Base-by-base conservation (phyloP, 2,797 vertebrate genomes). In the Gymnoscopelus microlampas region DNA sequence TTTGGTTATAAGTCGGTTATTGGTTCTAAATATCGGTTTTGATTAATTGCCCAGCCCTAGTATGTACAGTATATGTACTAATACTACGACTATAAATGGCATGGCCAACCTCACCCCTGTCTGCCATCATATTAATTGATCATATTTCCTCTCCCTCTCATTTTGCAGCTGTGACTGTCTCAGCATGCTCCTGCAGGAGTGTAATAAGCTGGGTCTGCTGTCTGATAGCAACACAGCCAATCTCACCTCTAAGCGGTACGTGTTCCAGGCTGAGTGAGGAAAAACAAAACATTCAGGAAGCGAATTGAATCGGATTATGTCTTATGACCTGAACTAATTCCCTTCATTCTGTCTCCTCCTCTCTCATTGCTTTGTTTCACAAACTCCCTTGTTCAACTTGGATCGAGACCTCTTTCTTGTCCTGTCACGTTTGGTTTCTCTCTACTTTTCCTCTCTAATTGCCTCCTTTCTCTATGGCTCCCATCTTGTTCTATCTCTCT, bases 191-290 rank as follows among this genome's bases (percentile, higher is more conserved):
- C 93, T 99, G 8, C 96, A 97, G 74, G 98, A 99, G 86, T 99
- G 98, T 53, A 94, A 96, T 87, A 99, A 99, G 86, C 95, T 98
- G 14, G 96, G 95, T 0, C 93, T 99, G 73, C 94, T 99, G 26
- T 97, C 97, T 0, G 97, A 99, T 35, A 76, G 90, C 64, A 95
- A 96, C 75, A 94, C 95, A 14, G 64, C 82, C 76, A 93, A 86
- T 83, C 96, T 99, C 60, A 93, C 94, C 0, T 86, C 92, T 13
- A 97, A 98, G 91, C 93, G 98, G 98, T 99, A 95, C 19, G 76
- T 53, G 8, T 26, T 63, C 64, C 51, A 24, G 3, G 53, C 32
- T 44, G 35, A 23, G 13, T 51, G 49, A 51, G 8, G 5, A n/a
- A 51, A 7, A 51, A 26, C 7, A 1, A 12, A 63, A 26, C 26